Evolutionary conservation across 2,113 vertebrate species (phyloP).

Genomic region (Indicator indicator): DNA sequence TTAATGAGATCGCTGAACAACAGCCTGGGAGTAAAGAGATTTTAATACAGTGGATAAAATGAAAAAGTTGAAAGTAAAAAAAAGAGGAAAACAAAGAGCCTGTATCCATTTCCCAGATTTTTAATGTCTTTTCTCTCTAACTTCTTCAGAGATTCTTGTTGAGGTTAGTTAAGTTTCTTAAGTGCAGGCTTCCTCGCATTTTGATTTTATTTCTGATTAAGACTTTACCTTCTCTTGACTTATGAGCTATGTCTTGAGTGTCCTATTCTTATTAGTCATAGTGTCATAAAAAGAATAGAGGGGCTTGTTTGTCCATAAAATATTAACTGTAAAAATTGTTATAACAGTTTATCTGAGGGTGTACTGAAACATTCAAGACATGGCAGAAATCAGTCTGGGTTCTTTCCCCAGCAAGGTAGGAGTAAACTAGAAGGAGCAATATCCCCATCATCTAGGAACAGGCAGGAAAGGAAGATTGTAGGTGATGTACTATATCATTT

Average conservation of each 20-base stretch:
- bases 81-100: background rate
- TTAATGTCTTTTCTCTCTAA: background rate
- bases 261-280: background rate
- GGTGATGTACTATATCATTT: background rate
- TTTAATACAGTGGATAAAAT: constrained; percentile 19
- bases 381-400: background rate
- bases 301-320: background rate
- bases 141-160: background rate
- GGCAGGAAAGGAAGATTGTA: too few species aligned
- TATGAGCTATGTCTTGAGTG: background rate
- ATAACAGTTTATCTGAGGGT: background rate
- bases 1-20: constrained; percentile 38
- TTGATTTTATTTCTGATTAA: background rate
- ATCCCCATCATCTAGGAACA: background rate
- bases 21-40: background rate
- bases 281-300: background rate
- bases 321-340: background rate
- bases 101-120: background rate
- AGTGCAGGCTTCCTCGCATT: background rate
- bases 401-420: background rate
- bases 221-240: background rate
- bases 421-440: background rate
- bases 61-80: background rate
- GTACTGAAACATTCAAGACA: background rate
- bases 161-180: background rate